Percentiles rank a stretch among this genome's conserved stretches.
Conservation (phyloP, 2,797 vertebrate genomes). For the Alca torda region DNA sequence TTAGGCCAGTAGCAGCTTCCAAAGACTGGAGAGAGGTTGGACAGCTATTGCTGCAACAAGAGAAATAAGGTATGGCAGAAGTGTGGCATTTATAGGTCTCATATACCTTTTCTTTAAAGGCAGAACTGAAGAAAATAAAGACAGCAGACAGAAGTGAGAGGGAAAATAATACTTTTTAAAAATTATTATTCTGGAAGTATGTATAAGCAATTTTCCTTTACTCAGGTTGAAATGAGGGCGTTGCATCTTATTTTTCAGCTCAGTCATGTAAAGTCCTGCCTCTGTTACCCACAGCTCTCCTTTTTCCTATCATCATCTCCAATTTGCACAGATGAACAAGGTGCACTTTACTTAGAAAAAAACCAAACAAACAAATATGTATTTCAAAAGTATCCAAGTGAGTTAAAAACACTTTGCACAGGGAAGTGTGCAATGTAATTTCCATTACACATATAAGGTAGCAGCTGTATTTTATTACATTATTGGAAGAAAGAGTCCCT, state of each 20-base stretch:
- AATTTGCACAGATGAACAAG: neutral
- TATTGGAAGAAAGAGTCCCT: neutral
- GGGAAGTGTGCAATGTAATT: neutral
- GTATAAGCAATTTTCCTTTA: neutral
- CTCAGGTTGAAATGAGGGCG: neutral
- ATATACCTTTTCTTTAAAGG: neutral
- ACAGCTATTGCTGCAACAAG: neutral
- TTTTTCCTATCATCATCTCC: neutral
- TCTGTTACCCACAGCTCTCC: neutral
- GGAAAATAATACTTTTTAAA: neutral
- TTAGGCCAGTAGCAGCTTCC: neutral
- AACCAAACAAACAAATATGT: neutral
- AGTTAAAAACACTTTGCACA: neutral
- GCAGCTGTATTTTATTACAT: neutral
- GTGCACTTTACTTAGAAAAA: neutral
- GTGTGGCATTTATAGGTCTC: neutral
- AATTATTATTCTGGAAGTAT: neutral
- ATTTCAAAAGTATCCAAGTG: neutral
- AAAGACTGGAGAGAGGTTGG: neutral
- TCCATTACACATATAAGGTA: neutral
- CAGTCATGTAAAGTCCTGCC: neutral
- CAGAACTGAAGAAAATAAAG: neutral
- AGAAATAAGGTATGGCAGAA: neutral
- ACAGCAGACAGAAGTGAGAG: neutral
- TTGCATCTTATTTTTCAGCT: neutral